A percentile compares a stretch with the other conserved stretches of the same genome.
These are phyloP conservation scores for Cirrhinus mrigala DNA, from an alignment of 2,797 vertebrate genomes.

Conservation along the genomic window DNA sequence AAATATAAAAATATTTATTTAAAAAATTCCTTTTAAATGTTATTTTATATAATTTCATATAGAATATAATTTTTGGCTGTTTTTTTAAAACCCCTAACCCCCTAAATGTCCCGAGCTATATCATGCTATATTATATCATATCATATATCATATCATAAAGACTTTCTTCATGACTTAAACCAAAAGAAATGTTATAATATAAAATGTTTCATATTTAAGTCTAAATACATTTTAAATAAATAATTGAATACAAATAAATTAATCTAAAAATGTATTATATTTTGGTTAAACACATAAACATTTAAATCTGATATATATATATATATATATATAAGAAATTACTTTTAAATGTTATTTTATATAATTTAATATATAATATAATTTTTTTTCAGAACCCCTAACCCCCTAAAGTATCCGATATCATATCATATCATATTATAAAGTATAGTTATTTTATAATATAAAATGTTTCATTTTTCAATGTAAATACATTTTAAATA, in stretches of 20 bases:
- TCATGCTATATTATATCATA: background rate
- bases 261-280: background rate
- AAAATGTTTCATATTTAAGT: background rate
- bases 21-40: background rate
- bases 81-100: too few species aligned
- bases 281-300: background rate
- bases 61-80: too few species aligned
- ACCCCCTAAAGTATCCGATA: too few species aligned
- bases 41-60: background rate
- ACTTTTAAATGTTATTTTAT: too few species aligned
- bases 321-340: too few species aligned
- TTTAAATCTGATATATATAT: background rate
- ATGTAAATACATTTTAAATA: background rate
- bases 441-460: too few species aligned
- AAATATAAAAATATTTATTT: background rate
- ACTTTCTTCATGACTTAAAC: background rate
- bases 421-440: too few species aligned
- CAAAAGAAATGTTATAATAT: background rate
- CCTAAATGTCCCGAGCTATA: background rate
- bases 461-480: background rate
- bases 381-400: too few species aligned
- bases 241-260: background rate
- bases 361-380: too few species aligned
- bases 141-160: background rate
- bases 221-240: background rate